phyloP scores from a whole-genome alignment of 2,797 vertebrate species.

The Tarsius wallacei region DNA sequence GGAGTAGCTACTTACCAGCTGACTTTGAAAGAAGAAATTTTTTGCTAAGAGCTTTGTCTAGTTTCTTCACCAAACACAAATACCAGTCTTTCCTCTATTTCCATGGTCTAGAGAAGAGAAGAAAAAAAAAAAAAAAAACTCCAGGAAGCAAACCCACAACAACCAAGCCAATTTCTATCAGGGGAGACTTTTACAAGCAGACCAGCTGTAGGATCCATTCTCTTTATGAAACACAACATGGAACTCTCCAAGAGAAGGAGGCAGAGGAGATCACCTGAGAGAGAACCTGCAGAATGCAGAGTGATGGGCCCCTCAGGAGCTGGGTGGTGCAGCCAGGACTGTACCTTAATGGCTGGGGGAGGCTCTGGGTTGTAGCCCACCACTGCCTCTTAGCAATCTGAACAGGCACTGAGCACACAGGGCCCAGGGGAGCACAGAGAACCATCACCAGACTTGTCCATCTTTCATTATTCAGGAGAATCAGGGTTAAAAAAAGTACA shows the following conservation, averaged over 20 bases:
- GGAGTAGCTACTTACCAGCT: neutral
- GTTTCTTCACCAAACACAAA: neutral
- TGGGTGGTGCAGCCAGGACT: neutral
- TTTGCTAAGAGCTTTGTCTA: neutral
- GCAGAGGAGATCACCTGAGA: neutral
- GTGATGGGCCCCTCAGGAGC: neutral
- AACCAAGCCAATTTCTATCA: slow-evolving; percentile 82
- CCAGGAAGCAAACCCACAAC: neutral
- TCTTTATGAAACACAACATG: neutral
- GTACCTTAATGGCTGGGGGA: rapidly evolving
- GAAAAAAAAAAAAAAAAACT: neutral
- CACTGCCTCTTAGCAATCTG: slow-evolving; percentile 86
- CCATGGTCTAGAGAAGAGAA: too few relatives aligned
- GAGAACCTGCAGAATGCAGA: neutral
- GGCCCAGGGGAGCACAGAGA: slow-evolving; percentile 94
- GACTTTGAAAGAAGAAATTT: slow-evolving; percentile 16
- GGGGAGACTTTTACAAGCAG: neutral
- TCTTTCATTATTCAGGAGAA: slow-evolving; percentile 96
- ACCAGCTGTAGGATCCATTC: neutral
- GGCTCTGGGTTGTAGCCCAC: neutral
- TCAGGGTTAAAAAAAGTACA: slow-evolving; percentile 96
- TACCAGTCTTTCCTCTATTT: neutral
- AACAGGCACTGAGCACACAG: slow-evolving; percentile 88
- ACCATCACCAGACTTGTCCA: slow-evolving; percentile 93
- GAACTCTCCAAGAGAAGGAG: neutral